Conservation (phyloP, 2,113 vertebrate species). For the Erythrolamprus reginae region DNA sequence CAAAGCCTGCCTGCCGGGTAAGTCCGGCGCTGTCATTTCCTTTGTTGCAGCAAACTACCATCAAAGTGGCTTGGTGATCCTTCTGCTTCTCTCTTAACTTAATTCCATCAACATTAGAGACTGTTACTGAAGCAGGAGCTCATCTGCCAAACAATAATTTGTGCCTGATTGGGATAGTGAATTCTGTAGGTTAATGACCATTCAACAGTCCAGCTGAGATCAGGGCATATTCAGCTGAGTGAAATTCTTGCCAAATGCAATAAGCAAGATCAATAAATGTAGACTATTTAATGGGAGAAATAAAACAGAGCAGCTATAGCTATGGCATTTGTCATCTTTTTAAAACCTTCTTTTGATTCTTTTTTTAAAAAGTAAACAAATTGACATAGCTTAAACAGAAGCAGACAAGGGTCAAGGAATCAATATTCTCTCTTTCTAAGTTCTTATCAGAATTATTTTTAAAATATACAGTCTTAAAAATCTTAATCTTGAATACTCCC, state of each 20-base stretch:
- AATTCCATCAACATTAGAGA: background rate
- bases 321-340: background rate
- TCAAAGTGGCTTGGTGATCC: background rate
- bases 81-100: background rate
- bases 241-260: background rate
- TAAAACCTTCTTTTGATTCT: background rate
- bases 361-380: background rate
- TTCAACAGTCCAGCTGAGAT: background rate
- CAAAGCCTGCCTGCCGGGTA: too few relatives aligned
- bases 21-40: too few relatives aligned
- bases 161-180: conserved; percentile 10
- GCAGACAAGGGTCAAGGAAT: background rate
- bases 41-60: background rate
- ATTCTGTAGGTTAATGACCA: background rate
- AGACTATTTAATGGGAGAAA: background rate
- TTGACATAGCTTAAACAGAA: background rate
- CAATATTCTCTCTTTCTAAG: background rate
- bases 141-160: conserved; percentile 4
- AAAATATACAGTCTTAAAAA: background rate
- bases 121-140: background rate
- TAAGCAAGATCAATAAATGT: background rate
- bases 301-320: background rate
- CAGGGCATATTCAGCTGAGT: background rate
- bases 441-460: background rate
- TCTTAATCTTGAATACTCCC: background rate